Evolutionary conservation across 2,113 vertebrate species (phyloP).

Genomic region (Gopherus flavomarginatus): DNA sequence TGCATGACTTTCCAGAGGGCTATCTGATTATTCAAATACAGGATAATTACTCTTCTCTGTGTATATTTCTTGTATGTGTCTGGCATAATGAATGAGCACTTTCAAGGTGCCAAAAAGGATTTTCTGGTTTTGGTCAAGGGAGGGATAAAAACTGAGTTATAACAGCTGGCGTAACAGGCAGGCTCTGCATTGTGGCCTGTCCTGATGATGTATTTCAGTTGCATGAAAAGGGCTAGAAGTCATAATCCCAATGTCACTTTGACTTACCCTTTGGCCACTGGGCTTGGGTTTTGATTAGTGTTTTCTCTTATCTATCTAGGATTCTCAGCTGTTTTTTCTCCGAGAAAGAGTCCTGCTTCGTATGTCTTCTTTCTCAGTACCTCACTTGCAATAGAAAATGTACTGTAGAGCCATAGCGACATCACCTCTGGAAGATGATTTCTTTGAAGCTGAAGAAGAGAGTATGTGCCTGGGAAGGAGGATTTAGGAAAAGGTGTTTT

Average conservation of each 20-base stretch:
- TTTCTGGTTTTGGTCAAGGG: not conserved
- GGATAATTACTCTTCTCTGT: not conserved
- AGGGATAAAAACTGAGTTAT: not conserved
- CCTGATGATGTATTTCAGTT: not conserved
- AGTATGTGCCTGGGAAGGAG: not conserved
- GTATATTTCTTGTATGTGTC: not conserved
- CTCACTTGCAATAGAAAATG: not conserved
- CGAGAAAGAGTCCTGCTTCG: not conserved
- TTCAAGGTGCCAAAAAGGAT: not conserved
- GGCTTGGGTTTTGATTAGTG: not conserved
- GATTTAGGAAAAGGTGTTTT: not conserved
- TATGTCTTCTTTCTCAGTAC: not conserved
- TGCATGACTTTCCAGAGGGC: not conserved
- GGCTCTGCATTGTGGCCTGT: not conserved
- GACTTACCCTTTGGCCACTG: not conserved
- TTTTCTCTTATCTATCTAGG: not conserved
- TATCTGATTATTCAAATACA: not conserved
- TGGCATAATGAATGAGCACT: not conserved
- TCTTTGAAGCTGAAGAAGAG: not conserved
- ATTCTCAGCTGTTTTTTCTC: not conserved
- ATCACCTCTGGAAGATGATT: not conserved
- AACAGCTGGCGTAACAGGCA: not conserved
- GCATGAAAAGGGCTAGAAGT: not conserved
- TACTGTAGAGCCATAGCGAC: no score
- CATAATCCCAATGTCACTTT: not conserved